Evolutionary conservation across 2,797 vertebrate species (phyloP).

Genomic region (Oreochromis mossambicus): DNA sequence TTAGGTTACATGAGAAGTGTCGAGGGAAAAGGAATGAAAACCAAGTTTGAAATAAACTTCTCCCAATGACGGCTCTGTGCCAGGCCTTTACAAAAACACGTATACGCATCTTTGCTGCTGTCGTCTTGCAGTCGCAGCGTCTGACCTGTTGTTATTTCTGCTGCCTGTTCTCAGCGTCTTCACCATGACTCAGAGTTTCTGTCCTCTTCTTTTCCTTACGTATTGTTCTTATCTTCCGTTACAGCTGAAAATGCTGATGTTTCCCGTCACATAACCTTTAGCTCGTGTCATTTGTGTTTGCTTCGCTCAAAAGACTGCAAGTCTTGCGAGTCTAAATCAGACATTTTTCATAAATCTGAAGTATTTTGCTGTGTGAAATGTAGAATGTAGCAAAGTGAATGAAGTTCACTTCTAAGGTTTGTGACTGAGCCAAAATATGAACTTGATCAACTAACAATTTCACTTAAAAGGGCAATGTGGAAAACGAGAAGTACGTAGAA

Average conservation of each 20-base stretch:
- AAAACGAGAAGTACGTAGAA: neutral
- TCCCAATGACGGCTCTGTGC: neutral
- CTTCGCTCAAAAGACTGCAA: neutral
- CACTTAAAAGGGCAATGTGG: neutral
- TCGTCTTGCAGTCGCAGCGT: neutral
- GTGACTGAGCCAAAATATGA: neutral
- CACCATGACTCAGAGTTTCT: neutral
- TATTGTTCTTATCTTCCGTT: neutral
- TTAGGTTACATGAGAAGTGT: constrained; percentile 24
- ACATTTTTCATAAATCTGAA: neutral
- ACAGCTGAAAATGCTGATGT: neutral
- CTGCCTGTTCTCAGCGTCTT: neutral
- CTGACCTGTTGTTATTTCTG: neutral
- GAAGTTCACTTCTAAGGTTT: neutral
- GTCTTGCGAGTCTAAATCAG: neutral
- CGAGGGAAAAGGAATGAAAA: neutral
- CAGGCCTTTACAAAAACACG: neutral
- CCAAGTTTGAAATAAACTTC: neutral
- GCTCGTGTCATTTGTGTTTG: neutral
- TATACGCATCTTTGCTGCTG: neutral
- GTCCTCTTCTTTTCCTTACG: neutral
- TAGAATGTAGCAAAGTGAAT: neutral
- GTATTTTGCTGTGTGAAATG: neutral
- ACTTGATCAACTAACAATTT: neutral
- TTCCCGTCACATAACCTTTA: neutral